Evolutionary conservation across 64 coral and sea anemone species (phyloP).

Genomic region (Pocillopora verrucosa): DNA sequence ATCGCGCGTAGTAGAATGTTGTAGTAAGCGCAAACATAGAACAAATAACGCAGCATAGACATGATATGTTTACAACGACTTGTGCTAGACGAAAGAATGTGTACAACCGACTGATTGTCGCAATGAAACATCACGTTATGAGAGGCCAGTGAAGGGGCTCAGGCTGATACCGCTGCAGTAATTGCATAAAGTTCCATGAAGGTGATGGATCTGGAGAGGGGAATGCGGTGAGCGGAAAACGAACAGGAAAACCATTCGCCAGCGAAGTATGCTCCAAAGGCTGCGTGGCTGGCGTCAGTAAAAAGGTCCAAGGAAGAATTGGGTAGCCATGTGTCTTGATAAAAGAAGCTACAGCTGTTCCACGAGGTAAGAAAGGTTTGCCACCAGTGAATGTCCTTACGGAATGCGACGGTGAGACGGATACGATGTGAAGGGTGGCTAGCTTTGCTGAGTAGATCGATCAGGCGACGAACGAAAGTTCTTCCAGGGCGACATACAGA

Average conservation of each 20-base stretch:
- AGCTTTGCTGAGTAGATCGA: constrained; percentile 4
- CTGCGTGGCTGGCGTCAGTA: constrained; percentile 5
- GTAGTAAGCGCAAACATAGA: too few species aligned
- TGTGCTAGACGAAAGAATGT: not conserved
- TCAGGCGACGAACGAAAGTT: constrained; percentile 14
- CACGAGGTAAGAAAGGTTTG: constrained; percentile 24
- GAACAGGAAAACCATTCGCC: constrained; percentile 11
- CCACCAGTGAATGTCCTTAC: constrained; percentile 29
- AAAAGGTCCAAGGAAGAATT: constrained; percentile 8
- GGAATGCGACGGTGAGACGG: not conserved
- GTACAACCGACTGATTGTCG: not conserved
- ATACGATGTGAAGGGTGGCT: constrained; percentile 35
- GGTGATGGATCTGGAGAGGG: constrained; percentile 30
- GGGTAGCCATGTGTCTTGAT: not conserved
- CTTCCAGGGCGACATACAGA: constrained; percentile 12
- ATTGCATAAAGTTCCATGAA: constrained; percentile 34
- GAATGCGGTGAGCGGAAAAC: constrained; percentile 7
- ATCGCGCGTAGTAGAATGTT: not conserved
- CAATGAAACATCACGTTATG: not conserved
- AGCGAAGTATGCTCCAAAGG: constrained; percentile 11
- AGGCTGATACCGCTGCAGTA: constrained; percentile 10
- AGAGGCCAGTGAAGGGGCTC: not conserved
- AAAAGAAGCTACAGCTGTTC: constrained; percentile 5
- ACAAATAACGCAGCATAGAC: constrained; percentile 1
- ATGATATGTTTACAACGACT: not conserved